A percentile compares a stretch with the other conserved stretches of the same genome.
Conservation (phyloP, 2,797 vertebrate species). For the Holocentrus rufus region DNA sequence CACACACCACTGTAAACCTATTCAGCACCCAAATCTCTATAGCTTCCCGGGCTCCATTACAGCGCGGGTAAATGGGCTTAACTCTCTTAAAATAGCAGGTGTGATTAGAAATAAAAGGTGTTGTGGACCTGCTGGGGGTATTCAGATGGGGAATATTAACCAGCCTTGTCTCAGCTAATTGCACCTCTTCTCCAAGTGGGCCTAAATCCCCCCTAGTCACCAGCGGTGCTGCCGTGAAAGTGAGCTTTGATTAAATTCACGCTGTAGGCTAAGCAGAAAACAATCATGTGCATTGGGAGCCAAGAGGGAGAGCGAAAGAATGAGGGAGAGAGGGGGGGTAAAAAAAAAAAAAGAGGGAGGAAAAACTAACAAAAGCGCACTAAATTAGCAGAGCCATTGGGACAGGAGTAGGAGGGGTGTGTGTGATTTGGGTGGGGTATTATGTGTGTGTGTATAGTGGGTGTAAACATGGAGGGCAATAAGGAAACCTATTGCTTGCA, state of each 20-base stretch:
- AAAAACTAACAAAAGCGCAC: slow-evolving; percentile 36
- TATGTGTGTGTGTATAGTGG: slow-evolving; percentile 14
- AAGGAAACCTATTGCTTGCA: background rate
- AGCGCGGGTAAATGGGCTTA: slow-evolving; percentile 36
- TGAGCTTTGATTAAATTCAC: slow-evolving; percentile 76
- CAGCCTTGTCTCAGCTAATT: slow-evolving; percentile 74
- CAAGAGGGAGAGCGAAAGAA: slow-evolving; percentile 19
- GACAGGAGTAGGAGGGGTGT: background rate
- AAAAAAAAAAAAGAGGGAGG: background rate
- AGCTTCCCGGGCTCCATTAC: slow-evolving; percentile 33
- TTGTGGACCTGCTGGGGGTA: slow-evolving; percentile 58
- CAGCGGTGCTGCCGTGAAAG: slow-evolving; percentile 49
- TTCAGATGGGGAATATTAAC: slow-evolving; percentile 75
- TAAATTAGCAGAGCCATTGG: slow-evolving; percentile 38
- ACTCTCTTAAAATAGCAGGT: slow-evolving; percentile 57
- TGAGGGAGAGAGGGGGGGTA: background rate
- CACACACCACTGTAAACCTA: background rate
- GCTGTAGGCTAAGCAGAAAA: slow-evolving; percentile 70
- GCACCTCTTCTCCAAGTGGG: slow-evolving; percentile 60
- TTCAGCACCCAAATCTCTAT: slow-evolving; percentile 15
- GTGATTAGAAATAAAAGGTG: slow-evolving; percentile 70
- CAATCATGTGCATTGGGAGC: slow-evolving; percentile 63
- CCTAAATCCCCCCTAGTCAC: slow-evolving; percentile 55
- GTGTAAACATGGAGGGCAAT: slow-evolving; percentile 24
- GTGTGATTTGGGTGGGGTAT: slow-evolving; percentile 20